Percentiles rank a stretch among this genome's conserved stretches.
phyloP scores from a whole-genome alignment of 23 tunicate species.

The Trididemnum clinides region DNA sequence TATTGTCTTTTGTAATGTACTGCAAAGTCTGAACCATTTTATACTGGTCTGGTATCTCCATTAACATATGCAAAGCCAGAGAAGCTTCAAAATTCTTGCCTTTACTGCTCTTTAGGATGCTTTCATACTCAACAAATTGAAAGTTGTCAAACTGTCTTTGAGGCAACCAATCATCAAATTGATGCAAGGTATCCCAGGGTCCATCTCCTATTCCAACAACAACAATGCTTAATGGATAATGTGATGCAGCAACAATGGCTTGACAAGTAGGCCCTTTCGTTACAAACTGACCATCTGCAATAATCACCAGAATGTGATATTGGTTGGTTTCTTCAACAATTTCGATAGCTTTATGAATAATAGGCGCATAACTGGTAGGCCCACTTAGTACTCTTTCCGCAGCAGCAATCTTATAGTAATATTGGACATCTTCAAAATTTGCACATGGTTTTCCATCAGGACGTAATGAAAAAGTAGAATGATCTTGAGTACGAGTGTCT shows the following conservation, averaged over 20 bases:
- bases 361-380: constrained; percentile 94
- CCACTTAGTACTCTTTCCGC: constrained; percentile 53
- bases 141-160: constrained; percentile 88
- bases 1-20: constrained; percentile 1
- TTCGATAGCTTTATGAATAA: constrained; percentile 82
- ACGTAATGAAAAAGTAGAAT: constrained; percentile 53
- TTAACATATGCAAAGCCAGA: constrained; percentile 75
- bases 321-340: constrained; percentile 74
- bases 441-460: constrained; percentile 59
- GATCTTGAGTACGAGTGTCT: constrained; percentile 71
- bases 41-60: constrained; percentile 96
- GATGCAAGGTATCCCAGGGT: constrained; percentile 76
- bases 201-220: constrained; percentile 99
- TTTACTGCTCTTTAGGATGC: constrained; percentile 17
- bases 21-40: constrained; percentile 64
- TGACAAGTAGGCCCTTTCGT: constrained; percentile 75
- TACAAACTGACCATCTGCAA: constrained; percentile 96
- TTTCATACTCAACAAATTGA: constrained; percentile 89
- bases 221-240: constrained; percentile 83
- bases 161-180: constrained; percentile 96
- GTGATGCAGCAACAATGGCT: constrained; percentile 85
- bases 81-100: constrained; percentile 58
- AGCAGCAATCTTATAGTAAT: constrained; percentile 45
- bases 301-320: constrained; percentile 68
- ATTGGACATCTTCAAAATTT: constrained; percentile 58